Percentiles rank a stretch among this genome's conserved stretches.
Conservation (phyloP, 2,888 invertebrate genomes). For the Ecdyonurus torrentis region DNA sequence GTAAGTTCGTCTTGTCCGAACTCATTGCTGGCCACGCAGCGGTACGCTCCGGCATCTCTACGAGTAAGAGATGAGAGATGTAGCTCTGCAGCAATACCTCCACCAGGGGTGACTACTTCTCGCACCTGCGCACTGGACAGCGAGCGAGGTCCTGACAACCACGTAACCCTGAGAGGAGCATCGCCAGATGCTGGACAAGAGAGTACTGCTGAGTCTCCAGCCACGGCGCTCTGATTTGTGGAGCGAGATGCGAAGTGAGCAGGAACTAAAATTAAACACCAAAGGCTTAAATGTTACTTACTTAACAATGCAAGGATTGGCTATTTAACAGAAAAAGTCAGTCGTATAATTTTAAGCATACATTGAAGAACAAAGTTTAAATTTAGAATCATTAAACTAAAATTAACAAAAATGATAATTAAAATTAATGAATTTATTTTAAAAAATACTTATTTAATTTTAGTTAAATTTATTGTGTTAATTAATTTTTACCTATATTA, state of each 20-base stretch:
- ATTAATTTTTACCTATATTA: too few species aligned
- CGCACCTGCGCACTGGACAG: neutral
- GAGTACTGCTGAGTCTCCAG: slow-evolving; percentile 24
- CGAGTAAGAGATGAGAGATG: slow-evolving; percentile 18
- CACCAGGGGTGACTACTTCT: slow-evolving; percentile 5
- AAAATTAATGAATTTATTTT: too few species aligned
- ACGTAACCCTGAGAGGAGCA: slow-evolving; percentile 26
- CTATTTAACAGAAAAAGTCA: too few species aligned
- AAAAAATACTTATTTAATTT: too few species aligned
- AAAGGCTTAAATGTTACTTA: too few species aligned
- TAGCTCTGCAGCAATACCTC: slow-evolving; percentile 24
- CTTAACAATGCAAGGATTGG: too few species aligned
- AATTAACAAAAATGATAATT: too few species aligned
- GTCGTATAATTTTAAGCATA: too few species aligned
- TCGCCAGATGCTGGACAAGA: slow-evolving; percentile 29
- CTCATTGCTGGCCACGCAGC: slow-evolving; percentile 30
- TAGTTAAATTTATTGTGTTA: too few species aligned
- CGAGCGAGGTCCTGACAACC: slow-evolving; percentile 16
- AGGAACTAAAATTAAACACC: slow-evolving; percentile 16
- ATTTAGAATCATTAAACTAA: too few species aligned
- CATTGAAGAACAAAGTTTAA: too few species aligned
- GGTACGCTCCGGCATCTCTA: slow-evolving; percentile 23
- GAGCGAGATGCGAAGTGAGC: slow-evolving; percentile 17
- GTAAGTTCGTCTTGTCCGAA: slow-evolving; percentile 30
- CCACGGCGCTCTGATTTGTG: slow-evolving; percentile 23